Evolutionary conservation across 2,888 invertebrate species (phyloP).

Genomic region (Tyria jacobaeae): DNA sequence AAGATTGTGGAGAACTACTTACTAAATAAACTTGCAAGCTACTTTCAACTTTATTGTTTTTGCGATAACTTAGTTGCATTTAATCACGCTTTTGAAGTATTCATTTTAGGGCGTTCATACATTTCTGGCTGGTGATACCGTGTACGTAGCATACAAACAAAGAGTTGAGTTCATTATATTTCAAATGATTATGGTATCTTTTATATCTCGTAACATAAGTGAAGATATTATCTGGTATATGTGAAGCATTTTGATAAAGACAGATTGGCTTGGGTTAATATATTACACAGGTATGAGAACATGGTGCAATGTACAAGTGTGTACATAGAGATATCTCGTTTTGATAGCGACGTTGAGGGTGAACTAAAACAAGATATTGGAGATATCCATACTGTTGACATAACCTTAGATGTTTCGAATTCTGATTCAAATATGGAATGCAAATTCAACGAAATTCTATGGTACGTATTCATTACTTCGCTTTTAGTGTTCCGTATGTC

Average conservation of each 20-base stretch:
- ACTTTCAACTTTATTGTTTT: constrained; percentile 37
- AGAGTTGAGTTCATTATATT: too few species aligned
- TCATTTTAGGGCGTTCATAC: too few species aligned
- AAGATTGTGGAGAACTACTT: constrained; percentile 38
- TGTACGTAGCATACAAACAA: too few species aligned
- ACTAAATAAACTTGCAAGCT: constrained; percentile 43
- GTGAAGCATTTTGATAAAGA: not conserved
- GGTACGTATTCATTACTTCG: not conserved
- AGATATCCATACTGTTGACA: constrained; percentile 12
- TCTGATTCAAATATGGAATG: constrained; percentile 1
- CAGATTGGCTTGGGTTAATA: not conserved
- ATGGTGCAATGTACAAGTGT: not conserved
- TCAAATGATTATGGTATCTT: too few species aligned
- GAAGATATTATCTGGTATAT: not conserved
- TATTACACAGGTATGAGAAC: not conserved
- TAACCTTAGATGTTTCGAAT: constrained; percentile 8
- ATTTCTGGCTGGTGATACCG: too few species aligned
- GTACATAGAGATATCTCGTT: constrained; percentile 10
- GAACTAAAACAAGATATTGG: constrained; percentile 17
- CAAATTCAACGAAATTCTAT: not conserved
- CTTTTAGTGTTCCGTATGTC: not conserved
- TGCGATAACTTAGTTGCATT: not conserved
- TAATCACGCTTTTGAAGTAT: too few species aligned
- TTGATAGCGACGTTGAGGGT: constrained; percentile 15
- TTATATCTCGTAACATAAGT: too few species aligned